A percentile compares a stretch with the other conserved stretches of the same genome.
phyloP scores from a whole-genome alignment of 2,888 invertebrate species.

The Orthonevra nobilis region DNA sequence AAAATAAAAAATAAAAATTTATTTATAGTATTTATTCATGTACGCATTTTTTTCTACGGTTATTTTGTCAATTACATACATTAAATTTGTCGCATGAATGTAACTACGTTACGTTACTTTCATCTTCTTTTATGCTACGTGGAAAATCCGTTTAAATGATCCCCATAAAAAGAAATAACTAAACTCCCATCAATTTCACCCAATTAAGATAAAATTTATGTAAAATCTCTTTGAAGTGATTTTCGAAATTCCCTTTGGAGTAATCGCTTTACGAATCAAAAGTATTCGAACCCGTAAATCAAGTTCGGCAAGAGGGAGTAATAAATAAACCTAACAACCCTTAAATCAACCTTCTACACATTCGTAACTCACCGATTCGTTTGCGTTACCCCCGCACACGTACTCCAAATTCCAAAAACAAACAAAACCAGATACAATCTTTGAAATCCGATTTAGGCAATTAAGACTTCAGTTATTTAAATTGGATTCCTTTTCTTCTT shows the following conservation, averaged over 20 bases:
- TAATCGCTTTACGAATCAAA: constrained; percentile 67
- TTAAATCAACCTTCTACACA: constrained; percentile 55
- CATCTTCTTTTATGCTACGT: no score
- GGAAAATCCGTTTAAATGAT: no score
- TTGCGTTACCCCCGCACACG: constrained; percentile 26
- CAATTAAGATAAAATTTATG: constrained; percentile 64
- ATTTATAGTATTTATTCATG: no score
- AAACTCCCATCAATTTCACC: constrained; percentile 56
- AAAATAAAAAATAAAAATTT: no score
- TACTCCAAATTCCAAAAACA: constrained; percentile 42
- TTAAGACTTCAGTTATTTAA: constrained; percentile 70
- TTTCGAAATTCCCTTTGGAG: constrained; percentile 53
- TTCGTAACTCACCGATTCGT: constrained; percentile 37
- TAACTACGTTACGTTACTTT: no score
- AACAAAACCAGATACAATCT: constrained; percentile 62
- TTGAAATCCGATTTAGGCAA: constrained; percentile 68
- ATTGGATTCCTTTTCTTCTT: constrained; percentile 53
- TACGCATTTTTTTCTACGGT: no score
- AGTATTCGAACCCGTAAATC: constrained; percentile 57
- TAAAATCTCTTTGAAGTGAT: constrained; percentile 67
- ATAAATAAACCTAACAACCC: constrained; percentile 69
- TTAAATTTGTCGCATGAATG: no score
- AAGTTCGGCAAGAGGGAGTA: constrained; percentile 44
- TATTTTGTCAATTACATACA: no score
- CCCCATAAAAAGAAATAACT: no score